Conservation (phyloP, 2,888 invertebrate genomes). For the Theristus sp. region DNA sequence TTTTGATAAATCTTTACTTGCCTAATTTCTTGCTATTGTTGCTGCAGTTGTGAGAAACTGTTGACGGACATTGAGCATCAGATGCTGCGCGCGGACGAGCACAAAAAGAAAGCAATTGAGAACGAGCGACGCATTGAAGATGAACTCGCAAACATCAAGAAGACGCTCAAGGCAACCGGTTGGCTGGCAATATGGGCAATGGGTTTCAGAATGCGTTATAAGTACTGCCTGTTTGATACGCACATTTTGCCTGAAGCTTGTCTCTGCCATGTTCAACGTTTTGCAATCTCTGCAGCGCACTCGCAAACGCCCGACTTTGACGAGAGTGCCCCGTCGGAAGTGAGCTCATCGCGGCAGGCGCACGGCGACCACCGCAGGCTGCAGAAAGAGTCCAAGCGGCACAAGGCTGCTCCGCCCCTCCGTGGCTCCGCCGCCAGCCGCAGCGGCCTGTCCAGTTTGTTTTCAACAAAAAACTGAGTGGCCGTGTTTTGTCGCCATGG, state of each 20-base stretch:
- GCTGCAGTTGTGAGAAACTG: slow-evolving; percentile 5
- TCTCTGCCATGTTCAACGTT: too few species aligned
- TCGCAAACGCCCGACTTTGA: not conserved
- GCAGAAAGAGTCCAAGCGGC: not conserved
- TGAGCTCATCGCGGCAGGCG: not conserved
- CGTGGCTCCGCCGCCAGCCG: not conserved
- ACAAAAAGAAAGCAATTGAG: not conserved
- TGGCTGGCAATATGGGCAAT: too few species aligned
- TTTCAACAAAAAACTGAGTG: too few species aligned
- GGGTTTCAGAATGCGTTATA: too few species aligned
- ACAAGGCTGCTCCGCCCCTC: not conserved
- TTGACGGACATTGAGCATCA: slow-evolving; percentile 3
- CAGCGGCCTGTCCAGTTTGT: not conserved
- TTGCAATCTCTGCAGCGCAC: too few species aligned
- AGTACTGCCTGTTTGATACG: too few species aligned
- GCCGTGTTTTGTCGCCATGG: too few species aligned
- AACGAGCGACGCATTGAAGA: slow-evolving; percentile 2
- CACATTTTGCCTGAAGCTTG: too few species aligned
- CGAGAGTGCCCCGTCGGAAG: not conserved
- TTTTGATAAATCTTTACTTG: too few species aligned
- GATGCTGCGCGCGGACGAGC: not conserved
- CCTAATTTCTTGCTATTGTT: too few species aligned
- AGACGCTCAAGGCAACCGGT: slow-evolving; percentile 5
- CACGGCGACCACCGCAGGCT: not conserved
- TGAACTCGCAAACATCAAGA: slow-evolving; percentile 7